These are phyloP conservation scores for Neria commutata DNA, from an alignment of 2,888 invertebrate genomes.

Conservation along the genomic window DNA sequence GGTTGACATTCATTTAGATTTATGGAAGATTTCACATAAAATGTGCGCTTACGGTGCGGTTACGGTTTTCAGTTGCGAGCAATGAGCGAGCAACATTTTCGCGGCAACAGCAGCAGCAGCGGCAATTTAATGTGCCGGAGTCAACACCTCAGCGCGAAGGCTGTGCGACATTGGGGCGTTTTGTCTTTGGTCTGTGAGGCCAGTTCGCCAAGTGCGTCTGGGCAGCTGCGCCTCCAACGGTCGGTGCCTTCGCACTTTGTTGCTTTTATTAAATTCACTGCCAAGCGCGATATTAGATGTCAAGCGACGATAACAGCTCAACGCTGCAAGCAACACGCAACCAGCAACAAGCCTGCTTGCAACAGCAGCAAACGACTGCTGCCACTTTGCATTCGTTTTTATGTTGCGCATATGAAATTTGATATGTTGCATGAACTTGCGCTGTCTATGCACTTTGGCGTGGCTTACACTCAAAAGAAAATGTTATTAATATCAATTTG, in stretches of 20 bases:
- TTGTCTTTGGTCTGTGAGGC: conserved; percentile 28
- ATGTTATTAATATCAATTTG: too few species aligned
- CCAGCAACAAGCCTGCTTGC: neutral
- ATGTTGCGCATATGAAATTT: conserved; percentile 21
- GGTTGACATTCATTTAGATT: conserved; percentile 53
- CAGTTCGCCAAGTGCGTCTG: conserved; percentile 47
- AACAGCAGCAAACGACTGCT: neutral
- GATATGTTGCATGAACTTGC: neutral
- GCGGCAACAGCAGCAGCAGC: conserved; percentile 39
- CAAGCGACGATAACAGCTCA: conserved; percentile 44
- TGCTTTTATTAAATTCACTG: conserved; percentile 53
- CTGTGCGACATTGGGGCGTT: neutral
- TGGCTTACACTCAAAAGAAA: too few species aligned
- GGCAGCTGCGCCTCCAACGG: neutral
- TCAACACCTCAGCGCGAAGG: conserved; percentile 1
- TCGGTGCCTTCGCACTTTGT: conserved; percentile 24
- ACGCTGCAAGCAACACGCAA: neutral
- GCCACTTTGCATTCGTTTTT: neutral
- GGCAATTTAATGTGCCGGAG: neutral
- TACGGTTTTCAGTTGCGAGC: conserved; percentile 34
- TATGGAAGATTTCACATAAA: conserved; percentile 43
- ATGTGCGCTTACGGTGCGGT: too few species aligned
- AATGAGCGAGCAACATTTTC: conserved; percentile 39
- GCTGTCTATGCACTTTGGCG: neutral
- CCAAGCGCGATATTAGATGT: conserved; percentile 43